Conservation (phyloP, 2,113 vertebrate genomes). For the Deroptyus accipitrinus region DNA sequence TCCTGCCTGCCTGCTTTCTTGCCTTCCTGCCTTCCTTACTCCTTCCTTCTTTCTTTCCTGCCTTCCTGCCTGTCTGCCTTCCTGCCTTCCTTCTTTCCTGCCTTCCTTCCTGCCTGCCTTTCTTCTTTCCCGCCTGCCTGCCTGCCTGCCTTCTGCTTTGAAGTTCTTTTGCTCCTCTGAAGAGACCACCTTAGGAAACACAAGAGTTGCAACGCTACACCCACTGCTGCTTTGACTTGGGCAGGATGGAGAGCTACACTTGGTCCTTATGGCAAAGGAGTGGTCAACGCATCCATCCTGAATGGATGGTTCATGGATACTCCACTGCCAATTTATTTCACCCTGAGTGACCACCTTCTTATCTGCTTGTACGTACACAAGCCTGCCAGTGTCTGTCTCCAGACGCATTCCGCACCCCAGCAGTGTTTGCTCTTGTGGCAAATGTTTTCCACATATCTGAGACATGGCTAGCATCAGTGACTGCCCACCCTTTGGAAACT, state of each 20-base stretch:
- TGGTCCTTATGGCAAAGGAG: neutral
- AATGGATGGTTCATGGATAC: neutral
- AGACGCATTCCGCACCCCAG: neutral
- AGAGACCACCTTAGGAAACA: neutral
- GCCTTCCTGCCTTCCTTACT: neutral
- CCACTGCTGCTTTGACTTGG: accelerated
- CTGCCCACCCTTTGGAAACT: neutral
- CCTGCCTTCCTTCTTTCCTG: too few relatives aligned
- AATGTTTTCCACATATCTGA: neutral
- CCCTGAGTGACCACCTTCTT: neutral
- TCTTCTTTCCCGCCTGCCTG: too few relatives aligned
- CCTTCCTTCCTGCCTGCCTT: neutral
- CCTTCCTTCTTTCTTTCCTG: too few relatives aligned
- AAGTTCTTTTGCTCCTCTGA: neutral
- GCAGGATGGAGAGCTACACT: neutral
- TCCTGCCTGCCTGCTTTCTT: too few relatives aligned
- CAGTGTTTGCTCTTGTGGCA: neutral
- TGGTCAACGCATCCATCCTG: neutral
- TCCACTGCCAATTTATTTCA: neutral
- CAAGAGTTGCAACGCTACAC: neutral
- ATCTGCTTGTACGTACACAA: neutral
- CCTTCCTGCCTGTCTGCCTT: too few relatives aligned
- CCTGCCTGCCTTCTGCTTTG: too few relatives aligned
- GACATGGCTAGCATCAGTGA: neutral
- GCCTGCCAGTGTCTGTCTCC: neutral